phyloP scores from a whole-genome alignment of 1,140 invertebrate genomes.

The Cotesia chilonis region DNA sequence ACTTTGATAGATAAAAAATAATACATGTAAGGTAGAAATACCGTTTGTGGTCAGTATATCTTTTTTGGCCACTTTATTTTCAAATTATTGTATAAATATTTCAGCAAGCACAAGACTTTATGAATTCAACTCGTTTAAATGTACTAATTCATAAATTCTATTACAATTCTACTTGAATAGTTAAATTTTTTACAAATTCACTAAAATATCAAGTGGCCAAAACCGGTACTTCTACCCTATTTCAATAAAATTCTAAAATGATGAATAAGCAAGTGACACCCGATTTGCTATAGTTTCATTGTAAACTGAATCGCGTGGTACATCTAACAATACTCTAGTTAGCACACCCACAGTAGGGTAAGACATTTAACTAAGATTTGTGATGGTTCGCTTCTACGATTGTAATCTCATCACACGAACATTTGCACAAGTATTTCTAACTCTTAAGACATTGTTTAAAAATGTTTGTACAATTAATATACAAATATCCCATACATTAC shows the following conservation, averaged over 20 bases:
- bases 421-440: constrained; percentile 15
- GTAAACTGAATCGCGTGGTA: constrained; percentile 21
- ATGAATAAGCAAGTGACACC: constrained; percentile 22
- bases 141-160: too few species aligned
- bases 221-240: too few species aligned
- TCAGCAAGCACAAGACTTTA: too few species aligned
- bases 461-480: not conserved
- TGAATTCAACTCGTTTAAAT: too few species aligned
- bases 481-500: not conserved
- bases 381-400: constrained; percentile 8
- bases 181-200: too few species aligned
- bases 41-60: too few species aligned
- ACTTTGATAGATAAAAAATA: too few species aligned
- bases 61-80: too few species aligned
- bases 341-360: constrained; percentile 21
- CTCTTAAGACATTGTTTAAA: not conserved
- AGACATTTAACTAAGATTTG: constrained; percentile 23
- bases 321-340: constrained; percentile 32
- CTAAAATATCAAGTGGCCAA: too few species aligned
- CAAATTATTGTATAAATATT: too few species aligned
- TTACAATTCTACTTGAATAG: too few species aligned
- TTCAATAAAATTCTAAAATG: not conserved
- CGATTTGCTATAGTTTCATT: not conserved
- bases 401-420: constrained; percentile 19
- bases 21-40: too few species aligned